These are phyloP conservation scores for Reticulitermes speratus DNA, from an alignment of 1,140 invertebrate genomes.

Conservation along the genomic window DNA sequence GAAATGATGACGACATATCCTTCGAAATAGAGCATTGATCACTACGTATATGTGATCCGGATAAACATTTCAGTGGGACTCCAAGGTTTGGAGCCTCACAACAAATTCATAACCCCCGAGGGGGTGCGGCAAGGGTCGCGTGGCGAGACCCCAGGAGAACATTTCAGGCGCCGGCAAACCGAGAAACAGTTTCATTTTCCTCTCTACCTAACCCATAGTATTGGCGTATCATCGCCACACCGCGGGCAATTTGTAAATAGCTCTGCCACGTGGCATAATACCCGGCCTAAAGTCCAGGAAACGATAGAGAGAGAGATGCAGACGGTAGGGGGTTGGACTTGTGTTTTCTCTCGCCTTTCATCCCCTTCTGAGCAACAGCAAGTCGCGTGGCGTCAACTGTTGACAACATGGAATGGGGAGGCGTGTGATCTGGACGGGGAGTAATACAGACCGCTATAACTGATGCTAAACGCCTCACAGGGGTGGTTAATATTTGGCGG, in stretches of 20 bases:
- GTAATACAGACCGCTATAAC: not conserved
- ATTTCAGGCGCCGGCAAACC: not conserved
- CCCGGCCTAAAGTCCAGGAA: not conserved
- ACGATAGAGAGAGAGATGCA: too few species aligned
- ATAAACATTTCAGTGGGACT: not conserved
- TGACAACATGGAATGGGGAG: not conserved
- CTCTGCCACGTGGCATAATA: constrained; percentile 16
- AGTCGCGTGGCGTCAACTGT: constrained; percentile 16
- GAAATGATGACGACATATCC: too few species aligned
- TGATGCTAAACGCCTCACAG: not conserved
- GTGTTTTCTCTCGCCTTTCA: constrained; percentile 10
- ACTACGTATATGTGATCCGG: not conserved
- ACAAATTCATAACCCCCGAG: constrained; percentile 25
- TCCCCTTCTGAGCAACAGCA: constrained; percentile 6
- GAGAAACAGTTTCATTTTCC: constrained; percentile 20
- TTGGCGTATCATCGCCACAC: constrained; percentile 15
- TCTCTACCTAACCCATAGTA: not conserved
- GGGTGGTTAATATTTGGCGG: not conserved
- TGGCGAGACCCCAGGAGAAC: not conserved
- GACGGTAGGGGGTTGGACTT: not conserved
- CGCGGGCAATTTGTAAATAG: constrained; percentile 28
- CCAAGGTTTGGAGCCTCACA: not conserved
- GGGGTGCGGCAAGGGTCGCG: not conserved
- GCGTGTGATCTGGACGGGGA: not conserved
- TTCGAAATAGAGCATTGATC: too few species aligned